Evolutionary conservation across 2,797 vertebrate species (phyloP).

Genomic region (Helarctos malayanus): DNA sequence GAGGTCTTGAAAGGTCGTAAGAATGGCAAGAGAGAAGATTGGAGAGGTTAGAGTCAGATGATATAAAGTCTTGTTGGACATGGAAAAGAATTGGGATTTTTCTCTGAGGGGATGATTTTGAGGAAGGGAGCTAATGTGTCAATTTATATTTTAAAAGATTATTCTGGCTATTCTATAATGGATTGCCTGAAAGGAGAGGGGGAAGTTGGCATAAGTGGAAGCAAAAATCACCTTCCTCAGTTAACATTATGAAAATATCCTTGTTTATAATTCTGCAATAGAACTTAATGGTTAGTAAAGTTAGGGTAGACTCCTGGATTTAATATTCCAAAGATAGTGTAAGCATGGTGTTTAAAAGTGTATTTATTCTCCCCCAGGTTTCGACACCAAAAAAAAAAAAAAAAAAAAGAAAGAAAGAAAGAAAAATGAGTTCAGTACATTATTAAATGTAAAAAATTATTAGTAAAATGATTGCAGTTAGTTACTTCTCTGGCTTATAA

Average conservation of each 20-base stretch:
- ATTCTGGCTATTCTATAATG: background rate
- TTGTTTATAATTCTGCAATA: background rate
- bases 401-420: background rate
- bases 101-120: background rate
- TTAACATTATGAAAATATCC: background rate
- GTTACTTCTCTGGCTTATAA: background rate
- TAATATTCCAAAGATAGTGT: background rate
- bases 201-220: background rate
- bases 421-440: background rate
- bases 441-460: background rate
- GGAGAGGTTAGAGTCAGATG: background rate
- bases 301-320: background rate
- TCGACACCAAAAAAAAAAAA: background rate
- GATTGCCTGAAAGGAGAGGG: background rate
- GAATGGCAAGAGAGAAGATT: background rate
- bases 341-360: background rate
- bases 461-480: background rate
- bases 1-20: background rate
- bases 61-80: background rate
- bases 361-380: background rate
- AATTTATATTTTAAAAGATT: background rate
- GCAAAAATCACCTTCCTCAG: background rate
- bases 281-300: slow-evolving; percentile 11
- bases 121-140: background rate
- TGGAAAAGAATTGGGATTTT: background rate